Base-by-base conservation (phyloP, 1,140 invertebrate species). In the Drosophila funebris region DNA sequence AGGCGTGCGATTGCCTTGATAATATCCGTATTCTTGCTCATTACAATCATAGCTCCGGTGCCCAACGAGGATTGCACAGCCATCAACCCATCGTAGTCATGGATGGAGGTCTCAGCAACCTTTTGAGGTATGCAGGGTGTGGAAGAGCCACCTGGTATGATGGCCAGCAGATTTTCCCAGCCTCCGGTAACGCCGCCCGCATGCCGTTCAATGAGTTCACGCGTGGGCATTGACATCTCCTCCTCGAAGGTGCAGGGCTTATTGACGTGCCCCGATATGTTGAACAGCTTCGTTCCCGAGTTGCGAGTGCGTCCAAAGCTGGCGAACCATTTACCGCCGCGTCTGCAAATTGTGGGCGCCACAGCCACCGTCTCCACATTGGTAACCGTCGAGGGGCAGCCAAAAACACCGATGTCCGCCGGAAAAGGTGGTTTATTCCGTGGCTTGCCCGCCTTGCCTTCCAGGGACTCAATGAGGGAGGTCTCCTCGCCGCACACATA, bases 401-500 rank as follows among this genome's bases (percentile, higher is more conserved):
- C 96, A 91, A 96, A 96, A 0, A 96, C 93, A 8, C 96, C 96
- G 27, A 96, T 92, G 88, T 96, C 95, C 62, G 96, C 96, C 8
- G 96, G 96, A 91, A 97, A 97, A 2, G 96, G 96, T 0, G 96
- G 96, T 92, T 96, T 97, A 27, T 96, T 92, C 9, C 96, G 92
- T 0, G 96, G 96, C 84, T 96, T 96, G 7, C 96, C 92, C 7
- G 83, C 72, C 53, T 92, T 92, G 9, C 96, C 96, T 92, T 97
- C 96, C n/a, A 97, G 68, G 5, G 95, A 96, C 91, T 96, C 96
- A 76, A 96, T 96, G 3, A 97, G 90, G 5, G 96, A 95, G 0
- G 96, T 97, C 91, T 96, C 96, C 92, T 96, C 96, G 8, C 96
- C 96, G 91, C 96, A 96, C 68, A 96, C 96, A 90, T 96, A 96